Evolutionary conservation across 2,113 vertebrate species (phyloP), one percentile per base, ranked within the genome.

Genomic region (Centrocercus urophasianus): DNA sequence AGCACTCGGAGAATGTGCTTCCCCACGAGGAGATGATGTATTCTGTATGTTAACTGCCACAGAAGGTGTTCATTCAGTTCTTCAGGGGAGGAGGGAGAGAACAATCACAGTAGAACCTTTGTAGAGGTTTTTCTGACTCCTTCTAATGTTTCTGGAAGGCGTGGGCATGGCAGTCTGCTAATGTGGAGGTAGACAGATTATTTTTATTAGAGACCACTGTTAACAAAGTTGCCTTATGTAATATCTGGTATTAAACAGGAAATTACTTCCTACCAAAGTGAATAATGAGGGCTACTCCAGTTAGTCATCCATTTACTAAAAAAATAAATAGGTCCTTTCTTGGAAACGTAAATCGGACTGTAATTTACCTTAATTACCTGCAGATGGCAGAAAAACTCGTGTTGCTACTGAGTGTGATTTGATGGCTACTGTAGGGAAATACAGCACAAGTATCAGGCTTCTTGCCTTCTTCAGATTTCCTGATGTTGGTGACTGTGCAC

Each of bases 191-290:
- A 88, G 93, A 89, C 87, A 82, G 87, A 76, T 91, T 96, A 84
- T 96, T 97, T 97, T 97, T 97, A 95, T 98, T 89, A 92, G 93
- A 86, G 95, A 91, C 90, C 71, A 95, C 47, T 65, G 93, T 95
- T 89, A 91, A 85, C 92, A 93, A 57, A 90, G 70, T 95, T 95
- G 89, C 95, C 89, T 93, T 92, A 69, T 95, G 73, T 78, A 96
- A 95, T 88, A 96, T 95, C 75, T 93, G 81, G 96, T 70, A 81
- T 97, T 96, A 90, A 95, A 95, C 96, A 97, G 98, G 97, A 97
- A 98, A 93, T 95, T 93, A 92, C 94, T 96, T 96, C 92, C 93
- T 96, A 87, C 95, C 95, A 85, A 67, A 94, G 87, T 94, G 95
- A 96, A 95, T 97, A 96, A 94, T 95, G 93, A 89, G 87, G 59